These are phyloP conservation scores for Patella ulyssiponensis DNA, from an alignment of 2,888 invertebrate species.

Conservation along the genomic window DNA sequence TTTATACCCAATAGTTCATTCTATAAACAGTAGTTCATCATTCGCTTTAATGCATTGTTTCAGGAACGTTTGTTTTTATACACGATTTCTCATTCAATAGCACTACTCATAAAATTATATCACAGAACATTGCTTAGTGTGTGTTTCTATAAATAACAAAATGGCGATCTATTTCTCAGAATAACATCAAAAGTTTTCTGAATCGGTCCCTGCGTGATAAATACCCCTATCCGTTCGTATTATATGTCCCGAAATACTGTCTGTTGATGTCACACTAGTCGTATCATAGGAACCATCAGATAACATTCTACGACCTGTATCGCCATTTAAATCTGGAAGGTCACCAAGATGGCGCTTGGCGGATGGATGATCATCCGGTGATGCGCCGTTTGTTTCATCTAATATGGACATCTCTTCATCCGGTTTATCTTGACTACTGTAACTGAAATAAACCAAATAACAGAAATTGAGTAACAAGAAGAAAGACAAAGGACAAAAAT, in stretches of 20 bases:
- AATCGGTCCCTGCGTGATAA: no score
- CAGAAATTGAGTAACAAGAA: neutral
- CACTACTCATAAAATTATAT: no score
- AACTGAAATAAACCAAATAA: neutral
- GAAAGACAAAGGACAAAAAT: no score
- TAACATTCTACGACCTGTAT: neutral
- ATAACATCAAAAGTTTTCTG: no score
- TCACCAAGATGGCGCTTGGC: neutral
- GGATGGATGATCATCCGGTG: neutral
- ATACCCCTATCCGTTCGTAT: neutral
- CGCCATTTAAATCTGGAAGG: neutral
- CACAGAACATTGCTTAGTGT: no score
- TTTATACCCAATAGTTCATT: no score
- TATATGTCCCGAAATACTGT: constrained; percentile 4
- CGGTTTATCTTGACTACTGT: constrained; percentile 12
- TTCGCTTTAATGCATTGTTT: no score
- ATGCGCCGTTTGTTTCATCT: neutral
- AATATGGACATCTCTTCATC: constrained; percentile 1
- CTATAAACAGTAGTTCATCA: no score
- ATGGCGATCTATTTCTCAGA: no score
- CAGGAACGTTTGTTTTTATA: no score
- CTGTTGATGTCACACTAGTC: neutral
- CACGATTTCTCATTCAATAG: no score
- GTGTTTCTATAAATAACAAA: no score
- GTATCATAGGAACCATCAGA: neutral